Evolutionary conservation across 35 echinoderm and acorn worm genomes (phyloP).

Genomic region (Strongylocentrotus purpuratus): DNA sequence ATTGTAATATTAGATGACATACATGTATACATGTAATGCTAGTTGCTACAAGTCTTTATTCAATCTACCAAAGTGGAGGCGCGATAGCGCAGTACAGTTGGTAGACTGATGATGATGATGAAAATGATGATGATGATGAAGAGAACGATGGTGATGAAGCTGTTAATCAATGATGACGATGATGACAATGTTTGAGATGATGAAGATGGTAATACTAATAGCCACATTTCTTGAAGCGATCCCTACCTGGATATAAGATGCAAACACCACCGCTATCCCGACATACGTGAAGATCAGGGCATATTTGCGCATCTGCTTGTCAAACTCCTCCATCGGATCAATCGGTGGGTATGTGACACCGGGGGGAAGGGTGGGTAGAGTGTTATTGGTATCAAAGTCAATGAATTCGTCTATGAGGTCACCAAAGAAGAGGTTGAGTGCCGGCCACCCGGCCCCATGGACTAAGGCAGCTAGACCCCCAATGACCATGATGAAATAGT

Average conservation of each 20-base stretch:
- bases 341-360: neutral
- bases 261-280: constrained; percentile 68
- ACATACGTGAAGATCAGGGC: constrained; percentile 73
- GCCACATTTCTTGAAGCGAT: too few relatives aligned
- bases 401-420: constrained; percentile 71
- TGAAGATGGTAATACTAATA: neutral
- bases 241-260: constrained; percentile 67
- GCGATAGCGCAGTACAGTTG: too few relatives aligned
- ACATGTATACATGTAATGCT: too few relatives aligned
- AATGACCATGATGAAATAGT: constrained; percentile 67
- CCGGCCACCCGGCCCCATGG: constrained; percentile 79
- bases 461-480: constrained; percentile 62
- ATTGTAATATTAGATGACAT: too few relatives aligned
- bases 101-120: too few relatives aligned
- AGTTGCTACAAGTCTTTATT: too few relatives aligned
- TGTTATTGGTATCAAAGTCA: constrained; percentile 36
- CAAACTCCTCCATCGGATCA: constrained; percentile 30
- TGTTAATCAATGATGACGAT: neutral
- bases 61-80: too few relatives aligned
- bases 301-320: constrained; percentile 61
- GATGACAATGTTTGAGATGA: neutral
- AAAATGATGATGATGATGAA: too few relatives aligned
- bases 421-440: constrained; percentile 82
- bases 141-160: neutral
- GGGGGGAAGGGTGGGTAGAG: neutral